Evolutionary conservation across 1,140 invertebrate genomes (phyloP), one percentile per base, ranked within the genome.

Genomic region (Ectropis grisescens): DNA sequence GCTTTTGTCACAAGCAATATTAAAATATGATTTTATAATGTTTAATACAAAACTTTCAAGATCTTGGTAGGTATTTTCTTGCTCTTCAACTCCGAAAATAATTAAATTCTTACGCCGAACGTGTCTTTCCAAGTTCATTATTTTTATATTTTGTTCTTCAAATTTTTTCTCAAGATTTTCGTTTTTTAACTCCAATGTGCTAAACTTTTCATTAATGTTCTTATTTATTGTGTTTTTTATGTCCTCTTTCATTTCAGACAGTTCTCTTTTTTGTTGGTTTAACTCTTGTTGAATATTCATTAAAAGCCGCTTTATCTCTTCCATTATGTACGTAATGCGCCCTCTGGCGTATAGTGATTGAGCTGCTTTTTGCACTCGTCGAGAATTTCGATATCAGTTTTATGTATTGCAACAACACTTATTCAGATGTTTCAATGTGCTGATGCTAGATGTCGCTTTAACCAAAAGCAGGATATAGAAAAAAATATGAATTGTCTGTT

Each of bases 131-230:
- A 52, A 10, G 16, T 41, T 42, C 13, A 26, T 33, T 11, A 50
- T 52, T 44, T 32, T 47, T 32, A 11, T 35, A 16, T n/a, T 24
- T 36, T 56, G 48, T 15, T 47, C 33, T 40, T 47, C 37, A 28
- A 39, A 16, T 53, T 53, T 56, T 43, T 48, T 37, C 33, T 51
- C 41, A 33, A 55, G 41, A 35, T 42, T 5, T 9, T 48, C 36
- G 27, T 48, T 58, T 52, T 52, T 55, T 14, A 37, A 9, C 45
- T 57, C 47, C 27, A 57, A 23, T 14, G 23, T 42, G 22, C 33
- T 51, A 26, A 60, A 51, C 6, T 51, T 51, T 14, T 53, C 47
- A 60, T 53, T n/a, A n/a, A n/a, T n/a, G n/a, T n/a, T n/a, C n/a
- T n/a, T n/a, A n/a, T n/a, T n/a, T n/a, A n/a, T n/a, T 32, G 57